Evolutionary conservation across 2,797 vertebrate species (phyloP).

Genomic region (Hyperoplus immaculatus): DNA sequence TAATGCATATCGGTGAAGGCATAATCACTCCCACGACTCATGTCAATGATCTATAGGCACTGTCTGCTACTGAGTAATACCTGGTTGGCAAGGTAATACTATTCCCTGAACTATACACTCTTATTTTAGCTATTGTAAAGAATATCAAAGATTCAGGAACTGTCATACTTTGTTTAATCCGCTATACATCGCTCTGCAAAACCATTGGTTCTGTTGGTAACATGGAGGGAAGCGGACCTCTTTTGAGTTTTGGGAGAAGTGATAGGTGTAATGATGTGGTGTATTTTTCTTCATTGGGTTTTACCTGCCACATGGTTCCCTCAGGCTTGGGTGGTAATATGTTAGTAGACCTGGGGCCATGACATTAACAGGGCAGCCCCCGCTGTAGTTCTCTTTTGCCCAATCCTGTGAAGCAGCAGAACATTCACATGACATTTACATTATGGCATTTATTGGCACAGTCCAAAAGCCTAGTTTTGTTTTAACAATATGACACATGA

Average conservation of each 20-base stretch:
- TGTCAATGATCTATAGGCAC: conserved; percentile 53
- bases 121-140: conserved; percentile 8
- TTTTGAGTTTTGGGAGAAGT: background rate
- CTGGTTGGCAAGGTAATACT: conserved; percentile 15
- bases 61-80: conserved; percentile 34
- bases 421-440: conserved; percentile 1
- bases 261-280: conserved; percentile 15
- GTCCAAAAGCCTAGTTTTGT: background rate
- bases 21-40: conserved; percentile 58
- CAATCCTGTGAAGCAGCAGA: conserved; percentile 77
- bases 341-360: conserved; percentile 85
- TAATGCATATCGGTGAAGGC: conserved; percentile 54
- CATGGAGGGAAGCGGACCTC: conserved; percentile 1
- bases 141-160: conserved; percentile 17
- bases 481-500: conserved; percentile 1
- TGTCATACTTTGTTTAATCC: background rate
- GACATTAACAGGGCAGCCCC: conserved; percentile 86
- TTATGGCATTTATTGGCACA: conserved; percentile 5
- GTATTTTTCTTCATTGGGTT: conserved; percentile 45
- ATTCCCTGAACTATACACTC: conserved; percentile 26
- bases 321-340: conserved; percentile 84
- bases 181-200: background rate
- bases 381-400: conserved; percentile 81
- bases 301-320: conserved; percentile 85
- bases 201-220: conserved; percentile 13